phyloP scores from a whole-genome alignment of 2,113 vertebrate genomes.

The Eptesicus fuscus region DNA sequence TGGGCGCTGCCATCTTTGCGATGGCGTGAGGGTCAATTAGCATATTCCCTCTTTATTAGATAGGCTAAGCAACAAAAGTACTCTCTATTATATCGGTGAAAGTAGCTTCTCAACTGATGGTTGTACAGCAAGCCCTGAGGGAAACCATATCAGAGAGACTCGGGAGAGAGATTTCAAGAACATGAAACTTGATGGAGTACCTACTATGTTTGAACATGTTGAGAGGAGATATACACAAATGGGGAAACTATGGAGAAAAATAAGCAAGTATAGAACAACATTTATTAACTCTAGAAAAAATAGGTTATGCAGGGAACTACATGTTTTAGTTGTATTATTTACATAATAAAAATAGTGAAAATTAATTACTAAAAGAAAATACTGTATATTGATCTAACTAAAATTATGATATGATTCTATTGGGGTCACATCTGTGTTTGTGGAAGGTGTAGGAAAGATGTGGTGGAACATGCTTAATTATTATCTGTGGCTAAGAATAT shows the following conservation, averaged over 20 bases:
- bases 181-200: background rate
- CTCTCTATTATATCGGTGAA: background rate
- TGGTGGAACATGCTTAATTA: background rate
- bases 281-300: background rate
- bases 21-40: no score
- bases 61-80: background rate
- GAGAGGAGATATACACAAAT: background rate
- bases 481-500: background rate
- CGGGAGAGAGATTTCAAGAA: background rate
- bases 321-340: background rate
- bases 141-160: background rate
- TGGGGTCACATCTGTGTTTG: background rate
- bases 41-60: no score
- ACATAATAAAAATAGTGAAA: slow-evolving; percentile 10
- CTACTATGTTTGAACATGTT: background rate
- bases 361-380: background rate
- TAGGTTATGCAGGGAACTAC: background rate
- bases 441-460: background rate
- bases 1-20: no score
- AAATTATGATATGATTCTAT: background rate
- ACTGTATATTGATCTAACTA: background rate
- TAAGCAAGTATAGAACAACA: background rate
- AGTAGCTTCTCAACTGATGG: background rate
- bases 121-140: background rate
- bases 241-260: background rate